Percentiles rank a stretch among this genome's conserved stretches.
Conservation (phyloP, 37 sponge, comb jelly and placozoan genomes). For the Spongilla lacustris region DNA sequence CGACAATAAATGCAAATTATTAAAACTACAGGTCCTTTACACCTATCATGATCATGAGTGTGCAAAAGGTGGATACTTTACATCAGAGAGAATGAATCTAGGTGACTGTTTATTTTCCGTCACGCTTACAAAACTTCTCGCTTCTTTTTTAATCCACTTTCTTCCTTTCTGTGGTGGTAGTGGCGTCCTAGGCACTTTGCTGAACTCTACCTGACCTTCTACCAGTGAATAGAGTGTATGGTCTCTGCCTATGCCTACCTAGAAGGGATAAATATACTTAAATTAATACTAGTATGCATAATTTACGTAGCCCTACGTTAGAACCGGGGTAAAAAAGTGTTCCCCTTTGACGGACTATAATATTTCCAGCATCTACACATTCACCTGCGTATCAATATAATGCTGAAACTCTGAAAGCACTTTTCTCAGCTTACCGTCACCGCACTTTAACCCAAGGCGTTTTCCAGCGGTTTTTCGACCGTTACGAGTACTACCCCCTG, state of each 20-base stretch:
- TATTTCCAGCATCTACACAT: constrained; percentile 72
- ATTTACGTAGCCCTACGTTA: constrained; percentile 65
- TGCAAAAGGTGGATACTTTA: background rate
- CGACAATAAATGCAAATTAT: background rate
- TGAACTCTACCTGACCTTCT: constrained; percentile 79
- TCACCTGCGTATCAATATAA: constrained; percentile 51
- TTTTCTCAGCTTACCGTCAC: constrained; percentile 64
- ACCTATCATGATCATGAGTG: too few species aligned
- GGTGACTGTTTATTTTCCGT: constrained; percentile 9
- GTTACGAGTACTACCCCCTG: constrained; percentile 71
- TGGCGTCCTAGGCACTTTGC: constrained; percentile 38
- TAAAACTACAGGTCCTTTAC: too few species aligned
- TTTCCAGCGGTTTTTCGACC: constrained; percentile 68
- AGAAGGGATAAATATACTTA: background rate
- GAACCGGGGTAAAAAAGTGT: constrained; percentile 79
- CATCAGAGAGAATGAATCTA: constrained; percentile 18
- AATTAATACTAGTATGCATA: background rate
- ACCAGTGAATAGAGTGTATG: constrained; percentile 86
- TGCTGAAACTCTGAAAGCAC: background rate
- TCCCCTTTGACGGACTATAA: constrained; percentile 81
- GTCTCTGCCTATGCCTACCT: constrained; percentile 93
- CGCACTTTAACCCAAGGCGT: constrained; percentile 82
- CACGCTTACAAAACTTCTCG: constrained; percentile 61
- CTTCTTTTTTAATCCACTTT: constrained; percentile 51
- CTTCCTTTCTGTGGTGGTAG: constrained; percentile 34